Evolutionary conservation across 2,113 vertebrate genomes (phyloP), one percentile per base, ranked within the genome.

Genomic region (Leucopsar rothschildi): DNA sequence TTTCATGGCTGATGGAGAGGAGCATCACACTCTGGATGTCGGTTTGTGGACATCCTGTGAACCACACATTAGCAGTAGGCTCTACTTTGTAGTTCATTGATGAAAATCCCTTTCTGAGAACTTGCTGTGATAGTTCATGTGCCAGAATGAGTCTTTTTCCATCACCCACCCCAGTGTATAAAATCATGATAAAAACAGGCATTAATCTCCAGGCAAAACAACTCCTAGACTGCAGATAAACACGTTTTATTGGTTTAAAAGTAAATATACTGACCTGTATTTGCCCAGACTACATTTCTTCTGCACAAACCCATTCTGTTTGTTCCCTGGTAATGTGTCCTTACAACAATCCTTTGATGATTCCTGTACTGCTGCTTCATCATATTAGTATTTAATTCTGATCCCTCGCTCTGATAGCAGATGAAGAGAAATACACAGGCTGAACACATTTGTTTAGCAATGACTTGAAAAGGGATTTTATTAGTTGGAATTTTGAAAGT

Each of bases 401-500:
- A 68, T 75, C 69, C 60, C 24, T 86, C 66, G 42, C 64, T 90
- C 21, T 82, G 22, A 79, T 61, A 90, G 42, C 15, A 90, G 82
- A 88, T 79, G 64, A 96, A 96, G 66, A 39, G 85, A 92, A 90
- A 52, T 12, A 50, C 73, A 57, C 23, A 92, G 69, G 65, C 65
- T 77, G 31, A 59, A 53, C 29, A 66, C 24, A 66, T 82, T 93
- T 86, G 52, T 77, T 86, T 77, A 93, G 76, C 39, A 92, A 28
- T 27, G 37, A 28, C 87, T 95, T 88, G 75, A 88, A 76, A 88
- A 64, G 33, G 12, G 16, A 50, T 75, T 86, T 66, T 71, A 90
- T 85, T 66, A 78, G 44, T 24, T 94, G 53, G 40, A 63, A 76
- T 95, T 93, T 82, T 76, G 86, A 88, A 88, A 92, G 13, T 77